These are phyloP conservation scores for Hirtodrosophila duncani DNA, from an alignment of 2,888 invertebrate species.

Conservation along the genomic window DNA sequence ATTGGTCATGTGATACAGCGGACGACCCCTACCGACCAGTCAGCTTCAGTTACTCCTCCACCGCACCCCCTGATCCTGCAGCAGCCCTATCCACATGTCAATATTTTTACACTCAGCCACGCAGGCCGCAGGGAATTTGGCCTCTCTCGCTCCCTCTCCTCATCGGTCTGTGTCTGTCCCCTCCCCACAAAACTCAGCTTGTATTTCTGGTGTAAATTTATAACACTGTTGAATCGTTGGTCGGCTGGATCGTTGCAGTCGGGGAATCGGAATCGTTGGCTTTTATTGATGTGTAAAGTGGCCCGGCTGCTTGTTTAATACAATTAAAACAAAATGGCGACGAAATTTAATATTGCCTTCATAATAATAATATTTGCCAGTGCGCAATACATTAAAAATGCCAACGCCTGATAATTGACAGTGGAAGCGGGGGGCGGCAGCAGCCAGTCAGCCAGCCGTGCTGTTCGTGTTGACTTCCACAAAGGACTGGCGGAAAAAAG, in stretches of 20 bases:
- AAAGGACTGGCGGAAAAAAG: too few species aligned
- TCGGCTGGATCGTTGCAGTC: conserved; percentile 20
- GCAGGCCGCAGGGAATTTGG: conserved; percentile 49
- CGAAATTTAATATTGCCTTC: too few species aligned
- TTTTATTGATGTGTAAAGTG: conserved; percentile 72
- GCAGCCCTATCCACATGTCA: conserved; percentile 60
- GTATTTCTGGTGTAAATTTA: too few species aligned
- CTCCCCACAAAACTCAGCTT: too few species aligned
- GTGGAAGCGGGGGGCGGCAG: too few species aligned
- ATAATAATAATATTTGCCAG: too few species aligned
- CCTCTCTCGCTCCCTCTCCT: conserved; percentile 6
- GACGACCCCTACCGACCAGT: conserved; percentile 2
- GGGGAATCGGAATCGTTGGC: conserved; percentile 3
- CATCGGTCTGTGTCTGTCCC: conserved; percentile 2
- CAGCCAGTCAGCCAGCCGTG: too few species aligned
- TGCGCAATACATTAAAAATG: too few species aligned
- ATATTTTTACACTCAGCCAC: conserved; percentile 62
- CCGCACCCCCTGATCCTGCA: conserved; percentile 1
- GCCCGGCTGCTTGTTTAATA: conserved; percentile 65
- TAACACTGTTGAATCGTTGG: too few species aligned
- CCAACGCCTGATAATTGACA: too few species aligned
- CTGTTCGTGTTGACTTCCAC: too few species aligned
- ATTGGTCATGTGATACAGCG: conserved; percentile 44
- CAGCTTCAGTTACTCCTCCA: not conserved
- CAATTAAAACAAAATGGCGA: conserved; percentile 72